These are phyloP conservation scores for Malachius bipustulatus DNA, from an alignment of 2,888 invertebrate species.

Conservation along the genomic window DNA sequence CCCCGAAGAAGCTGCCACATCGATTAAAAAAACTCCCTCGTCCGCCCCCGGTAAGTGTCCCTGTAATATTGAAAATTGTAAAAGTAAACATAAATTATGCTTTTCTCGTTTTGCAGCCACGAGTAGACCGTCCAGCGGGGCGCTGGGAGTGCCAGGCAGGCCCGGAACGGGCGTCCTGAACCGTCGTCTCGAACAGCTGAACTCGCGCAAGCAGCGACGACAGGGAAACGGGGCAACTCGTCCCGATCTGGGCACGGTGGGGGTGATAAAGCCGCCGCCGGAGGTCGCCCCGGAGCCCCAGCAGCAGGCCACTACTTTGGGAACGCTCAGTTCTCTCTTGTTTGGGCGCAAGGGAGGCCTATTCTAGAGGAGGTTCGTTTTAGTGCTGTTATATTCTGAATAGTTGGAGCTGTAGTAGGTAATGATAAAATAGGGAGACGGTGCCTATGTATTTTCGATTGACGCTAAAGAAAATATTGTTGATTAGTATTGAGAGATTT, in stretches of 20 bases:
- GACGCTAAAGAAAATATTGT: too few species aligned
- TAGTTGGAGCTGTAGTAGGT: too few species aligned
- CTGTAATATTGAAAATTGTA: too few species aligned
- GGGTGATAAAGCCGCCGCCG: conserved; percentile 30
- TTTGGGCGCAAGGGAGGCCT: conserved; percentile 81
- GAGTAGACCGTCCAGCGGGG: too few species aligned
- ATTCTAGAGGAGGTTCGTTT: conserved; percentile 39
- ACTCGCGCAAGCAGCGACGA: conserved; percentile 39
- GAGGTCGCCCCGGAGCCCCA: conserved; percentile 20
- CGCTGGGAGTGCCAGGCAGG: conserved; percentile 48
- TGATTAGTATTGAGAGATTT: too few species aligned
- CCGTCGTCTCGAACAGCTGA: conserved; percentile 38
- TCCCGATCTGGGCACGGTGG: conserved; percentile 48
- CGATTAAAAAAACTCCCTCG: too few species aligned
- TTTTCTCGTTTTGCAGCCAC: too few species aligned
- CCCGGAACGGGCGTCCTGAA: conserved; percentile 47
- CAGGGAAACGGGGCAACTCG: conserved; percentile 44
- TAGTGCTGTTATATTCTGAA: too few species aligned
- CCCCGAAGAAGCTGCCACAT: conserved; percentile 10
- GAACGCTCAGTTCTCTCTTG: conserved; percentile 65
- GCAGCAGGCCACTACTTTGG: conserved; percentile 38
- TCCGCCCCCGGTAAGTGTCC: too few species aligned
- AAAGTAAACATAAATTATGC: too few species aligned
- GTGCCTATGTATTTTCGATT: too few species aligned
- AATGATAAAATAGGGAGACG: too few species aligned